Conservation (phyloP, 2,797 vertebrate species). For the Strix occidentalis region DNA sequence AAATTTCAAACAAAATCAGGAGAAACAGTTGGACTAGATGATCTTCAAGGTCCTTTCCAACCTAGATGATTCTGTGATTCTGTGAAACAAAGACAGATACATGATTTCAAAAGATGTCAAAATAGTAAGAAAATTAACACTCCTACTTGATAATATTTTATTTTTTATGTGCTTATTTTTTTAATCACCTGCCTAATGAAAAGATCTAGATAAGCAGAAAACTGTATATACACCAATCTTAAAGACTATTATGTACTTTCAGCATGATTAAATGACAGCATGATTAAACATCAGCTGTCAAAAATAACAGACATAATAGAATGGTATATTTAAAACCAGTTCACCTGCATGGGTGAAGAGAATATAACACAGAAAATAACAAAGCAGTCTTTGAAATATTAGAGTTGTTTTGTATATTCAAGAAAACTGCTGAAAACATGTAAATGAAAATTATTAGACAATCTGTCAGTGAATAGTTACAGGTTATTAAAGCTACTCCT, state of each 20-base stretch:
- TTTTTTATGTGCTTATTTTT: background rate
- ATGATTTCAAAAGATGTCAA: background rate
- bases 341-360: background rate
- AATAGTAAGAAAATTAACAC: background rate
- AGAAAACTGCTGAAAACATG: background rate
- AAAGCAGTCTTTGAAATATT: background rate
- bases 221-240: background rate
- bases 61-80: too few relatives aligned
- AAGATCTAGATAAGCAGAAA: background rate
- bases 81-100: background rate
- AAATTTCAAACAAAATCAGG: background rate
- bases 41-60: too few relatives aligned
- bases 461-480: background rate
- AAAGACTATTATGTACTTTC: background rate
- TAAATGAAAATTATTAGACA: background rate
- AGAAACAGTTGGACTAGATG: background rate
- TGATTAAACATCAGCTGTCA: background rate
- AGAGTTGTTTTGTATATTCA: background rate
- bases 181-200: background rate
- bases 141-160: background rate
- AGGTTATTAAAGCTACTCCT: background rate
- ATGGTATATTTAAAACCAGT: background rate
- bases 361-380: background rate
- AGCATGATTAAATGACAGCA: background rate
- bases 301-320: background rate